Percentiles rank a stretch among this genome's conserved stretches.
Evolutionary conservation across 1,140 invertebrate genomes (phyloP).

Genomic region (Leguminivora glycinivorella): DNA sequence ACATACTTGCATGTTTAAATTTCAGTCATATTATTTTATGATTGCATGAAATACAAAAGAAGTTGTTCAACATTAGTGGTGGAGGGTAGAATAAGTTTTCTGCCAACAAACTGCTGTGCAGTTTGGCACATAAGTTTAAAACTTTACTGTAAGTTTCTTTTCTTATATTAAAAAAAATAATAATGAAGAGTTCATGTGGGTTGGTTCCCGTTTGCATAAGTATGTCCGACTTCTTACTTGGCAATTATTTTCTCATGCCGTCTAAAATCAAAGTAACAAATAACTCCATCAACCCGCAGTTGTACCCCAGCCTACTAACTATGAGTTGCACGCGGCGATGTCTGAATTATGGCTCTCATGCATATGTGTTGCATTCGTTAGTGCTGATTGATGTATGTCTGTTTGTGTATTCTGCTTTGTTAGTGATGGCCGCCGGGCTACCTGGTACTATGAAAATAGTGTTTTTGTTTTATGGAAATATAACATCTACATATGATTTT

Average conservation of each 20-base stretch:
- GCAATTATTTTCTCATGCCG: not conserved
- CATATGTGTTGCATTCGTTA: slow-evolving; percentile 61
- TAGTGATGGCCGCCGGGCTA: slow-evolving; percentile 8
- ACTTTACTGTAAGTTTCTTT: no score
- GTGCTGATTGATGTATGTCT: slow-evolving; percentile 53
- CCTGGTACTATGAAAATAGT: slow-evolving; percentile 2
- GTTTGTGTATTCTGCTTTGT: slow-evolving; percentile 33
- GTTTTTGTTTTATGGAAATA: slow-evolving; percentile 4
- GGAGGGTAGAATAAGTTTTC: no score
- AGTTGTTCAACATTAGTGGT: no score
- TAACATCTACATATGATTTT: not conserved
- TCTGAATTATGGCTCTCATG: slow-evolving; percentile 60
- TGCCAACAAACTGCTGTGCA: no score
- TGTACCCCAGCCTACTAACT: slow-evolving; percentile 35
- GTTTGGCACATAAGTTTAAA: no score
- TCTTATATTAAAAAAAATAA: no score
- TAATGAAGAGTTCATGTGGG: no score
- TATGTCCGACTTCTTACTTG: no score
- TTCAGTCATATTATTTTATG: no score
- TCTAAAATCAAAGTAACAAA: not conserved
- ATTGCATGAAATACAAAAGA: no score
- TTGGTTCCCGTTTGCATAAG: no score
- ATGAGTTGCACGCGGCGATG: slow-evolving; percentile 50
- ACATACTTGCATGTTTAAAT: no score
- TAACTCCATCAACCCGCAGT: not conserved